These are phyloP conservation scores for Centropyge bicolor DNA, from an alignment of 2,797 vertebrate genomes.

Conservation along the genomic window DNA sequence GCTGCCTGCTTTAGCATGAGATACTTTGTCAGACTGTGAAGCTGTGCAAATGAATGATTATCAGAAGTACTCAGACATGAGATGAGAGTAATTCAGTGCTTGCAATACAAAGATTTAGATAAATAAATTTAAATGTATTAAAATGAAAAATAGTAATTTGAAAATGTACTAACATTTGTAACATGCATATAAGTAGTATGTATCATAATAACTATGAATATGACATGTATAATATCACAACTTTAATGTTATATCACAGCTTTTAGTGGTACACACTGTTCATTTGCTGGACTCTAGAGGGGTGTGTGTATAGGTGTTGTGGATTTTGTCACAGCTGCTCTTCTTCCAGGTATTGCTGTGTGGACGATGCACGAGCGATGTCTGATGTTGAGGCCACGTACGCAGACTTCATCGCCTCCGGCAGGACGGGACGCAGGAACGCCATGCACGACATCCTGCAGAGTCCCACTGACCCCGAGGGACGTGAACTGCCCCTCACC, in stretches of 20 bases:
- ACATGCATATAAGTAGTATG: not conserved
- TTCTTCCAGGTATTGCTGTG: conserved; percentile 63
- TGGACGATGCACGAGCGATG: conserved; percentile 88
- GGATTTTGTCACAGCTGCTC: not conserved
- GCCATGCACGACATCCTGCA: conserved; percentile 96
- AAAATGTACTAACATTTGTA: not conserved
- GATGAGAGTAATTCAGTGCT: not conserved
- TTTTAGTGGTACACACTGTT: not conserved
- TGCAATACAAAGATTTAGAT: too few species aligned
- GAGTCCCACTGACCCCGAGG: conserved; percentile 91
- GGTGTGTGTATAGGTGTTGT: not conserved
- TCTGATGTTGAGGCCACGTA: conserved; percentile 98
- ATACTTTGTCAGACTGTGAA: not conserved
- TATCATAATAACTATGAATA: not conserved
- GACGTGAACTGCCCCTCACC: conserved; percentile 91
- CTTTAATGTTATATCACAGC: not conserved
- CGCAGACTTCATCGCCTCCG: conserved; percentile 97
- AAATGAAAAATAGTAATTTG: not conserved
- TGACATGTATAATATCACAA: not conserved
- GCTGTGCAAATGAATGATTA: not conserved
- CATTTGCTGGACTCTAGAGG: not conserved
- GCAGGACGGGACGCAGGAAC: conserved; percentile 96
- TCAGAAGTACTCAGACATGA: not conserved
- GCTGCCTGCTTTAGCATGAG: conserved; percentile 19
- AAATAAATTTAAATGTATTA: not conserved